Base-by-base conservation (phyloP, 2,888 invertebrate species). In the Lottia scabra region DNA sequence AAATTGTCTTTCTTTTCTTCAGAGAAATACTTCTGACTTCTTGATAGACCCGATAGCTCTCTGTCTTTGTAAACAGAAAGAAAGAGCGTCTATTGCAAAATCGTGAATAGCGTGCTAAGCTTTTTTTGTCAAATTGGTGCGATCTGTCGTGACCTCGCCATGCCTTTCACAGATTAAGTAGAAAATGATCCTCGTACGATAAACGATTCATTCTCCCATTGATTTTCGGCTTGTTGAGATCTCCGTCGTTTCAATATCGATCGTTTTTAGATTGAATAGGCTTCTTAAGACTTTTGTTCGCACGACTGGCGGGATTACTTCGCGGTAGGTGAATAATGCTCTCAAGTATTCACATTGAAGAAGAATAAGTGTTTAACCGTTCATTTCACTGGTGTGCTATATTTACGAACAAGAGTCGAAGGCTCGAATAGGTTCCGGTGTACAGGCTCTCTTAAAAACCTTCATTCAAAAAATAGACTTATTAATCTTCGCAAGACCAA, bases 181-280 rank as follows among this genome's bases (percentile, higher is more conserved):
- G 56, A 56, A 56, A 56, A 56, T 56, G 56, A 56, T 56, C 56
- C 56, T 56, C 56, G 56, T 56, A 56, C 56, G 56, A 56, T 56
- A 56, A 56, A 56, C 56, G 56, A 19, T 56, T 56, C 56, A 56
- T 23, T 19, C 56, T 23, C 19, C 23, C 56, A 56, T 56, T 56
- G 56, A 56, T 56, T 56, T 56, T 23, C 19, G 23, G 19, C 56
- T 56, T 56, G 56, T 56, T 56, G 56, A 56, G 56, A 56, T 19
- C 56, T 23, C 23, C 56, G 56, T 56, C 56, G 56, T 23, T 56
- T 56, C 56, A 56, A 56, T 56, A 56, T 56, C 56, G 56, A 56
- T 56, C 56, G 19, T 56, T 38, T 38, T 56, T 56, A 23, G 56
- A 56, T 56, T 56, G 56, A 56, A 56, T 23, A 56, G 56, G 23